Evolutionary conservation across 2,797 vertebrate species (phyloP).

Genomic region (Oreochromis mossambicus): DNA sequence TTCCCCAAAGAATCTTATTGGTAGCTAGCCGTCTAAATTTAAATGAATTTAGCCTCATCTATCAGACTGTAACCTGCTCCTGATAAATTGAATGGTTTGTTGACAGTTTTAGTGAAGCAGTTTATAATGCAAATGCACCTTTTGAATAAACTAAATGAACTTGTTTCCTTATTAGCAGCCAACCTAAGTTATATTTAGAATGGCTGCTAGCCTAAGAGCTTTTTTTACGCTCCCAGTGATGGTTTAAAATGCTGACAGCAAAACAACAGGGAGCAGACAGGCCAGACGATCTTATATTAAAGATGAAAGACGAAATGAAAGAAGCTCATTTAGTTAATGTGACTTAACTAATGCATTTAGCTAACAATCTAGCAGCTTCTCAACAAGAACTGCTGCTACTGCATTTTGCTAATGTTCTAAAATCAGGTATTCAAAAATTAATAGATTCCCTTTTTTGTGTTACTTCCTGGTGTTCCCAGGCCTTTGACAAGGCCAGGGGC

Average conservation of each 20-base stretch:
- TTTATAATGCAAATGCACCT: not conserved
- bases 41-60: not conserved
- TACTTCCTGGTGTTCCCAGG: not conserved
- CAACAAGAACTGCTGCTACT: not conserved
- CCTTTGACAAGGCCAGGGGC: not conserved
- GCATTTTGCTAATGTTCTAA: not conserved
- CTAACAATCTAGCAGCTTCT: not conserved
- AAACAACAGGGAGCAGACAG: not conserved
- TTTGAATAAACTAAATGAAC: not conserved
- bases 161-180: not conserved
- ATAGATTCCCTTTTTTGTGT: not conserved
- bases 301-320: fast-evolving
- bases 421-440: not conserved
- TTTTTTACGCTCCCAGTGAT: not conserved
- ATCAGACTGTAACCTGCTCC: not conserved
- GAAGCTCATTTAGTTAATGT: not conserved
- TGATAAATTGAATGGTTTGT: not conserved
- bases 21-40: not conserved
- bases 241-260: not conserved
- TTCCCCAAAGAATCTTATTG: not conserved
- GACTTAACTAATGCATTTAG: not conserved
- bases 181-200: not conserved
- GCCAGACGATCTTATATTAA: not conserved
- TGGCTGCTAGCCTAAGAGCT: not conserved
- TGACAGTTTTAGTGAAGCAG: not conserved